These are phyloP conservation scores for Hirudo medicinalis DNA, from an alignment of 1,140 invertebrate species.

Conservation along the genomic window DNA sequence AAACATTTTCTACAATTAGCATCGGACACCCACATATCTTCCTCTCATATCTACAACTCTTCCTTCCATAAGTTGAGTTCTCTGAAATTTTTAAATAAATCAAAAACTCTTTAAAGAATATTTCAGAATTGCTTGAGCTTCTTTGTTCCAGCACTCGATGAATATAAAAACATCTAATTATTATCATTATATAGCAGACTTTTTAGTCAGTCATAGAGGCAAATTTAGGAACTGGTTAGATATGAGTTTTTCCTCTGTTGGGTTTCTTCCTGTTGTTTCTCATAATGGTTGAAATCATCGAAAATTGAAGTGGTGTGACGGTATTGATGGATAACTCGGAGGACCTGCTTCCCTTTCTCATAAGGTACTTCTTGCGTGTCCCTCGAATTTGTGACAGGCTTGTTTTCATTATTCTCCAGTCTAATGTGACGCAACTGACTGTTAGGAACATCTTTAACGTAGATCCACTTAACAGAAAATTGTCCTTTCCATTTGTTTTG, in stretches of 20 bases:
- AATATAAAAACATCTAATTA: too few relatives aligned
- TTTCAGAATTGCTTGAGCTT: too few relatives aligned
- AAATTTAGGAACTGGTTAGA: too few relatives aligned
- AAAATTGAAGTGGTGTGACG: slow-evolving; percentile 88
- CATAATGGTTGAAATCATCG: slow-evolving; percentile 94
- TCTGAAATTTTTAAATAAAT: too few relatives aligned
- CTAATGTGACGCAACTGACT: slow-evolving; percentile 71
- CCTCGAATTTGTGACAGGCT: slow-evolving; percentile 90
- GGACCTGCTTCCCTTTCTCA: slow-evolving; percentile 66
- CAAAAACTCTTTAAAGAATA: too few relatives aligned
- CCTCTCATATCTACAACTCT: too few relatives aligned
- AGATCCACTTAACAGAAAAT: slow-evolving; percentile 94
- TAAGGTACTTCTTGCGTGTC: slow-evolving; percentile 93
- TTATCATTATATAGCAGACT: too few relatives aligned
- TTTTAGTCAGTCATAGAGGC: too few relatives aligned
- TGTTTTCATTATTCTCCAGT: slow-evolving; percentile 95
- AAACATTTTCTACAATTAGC: too few relatives aligned
- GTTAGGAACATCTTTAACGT: slow-evolving; percentile 84
- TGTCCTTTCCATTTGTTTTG: slow-evolving; percentile 53
- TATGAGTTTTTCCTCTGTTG: slow-evolving; percentile 1
- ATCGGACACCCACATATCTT: too few relatives aligned
- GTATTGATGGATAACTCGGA: slow-evolving; percentile 74
- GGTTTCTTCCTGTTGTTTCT: slow-evolving; percentile 75
- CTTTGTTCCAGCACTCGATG: too few relatives aligned
- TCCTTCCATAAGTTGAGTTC: too few relatives aligned